Evolutionary conservation across 2,797 vertebrate genomes (phyloP).

Genomic region (Macropus fuliginosus): DNA sequence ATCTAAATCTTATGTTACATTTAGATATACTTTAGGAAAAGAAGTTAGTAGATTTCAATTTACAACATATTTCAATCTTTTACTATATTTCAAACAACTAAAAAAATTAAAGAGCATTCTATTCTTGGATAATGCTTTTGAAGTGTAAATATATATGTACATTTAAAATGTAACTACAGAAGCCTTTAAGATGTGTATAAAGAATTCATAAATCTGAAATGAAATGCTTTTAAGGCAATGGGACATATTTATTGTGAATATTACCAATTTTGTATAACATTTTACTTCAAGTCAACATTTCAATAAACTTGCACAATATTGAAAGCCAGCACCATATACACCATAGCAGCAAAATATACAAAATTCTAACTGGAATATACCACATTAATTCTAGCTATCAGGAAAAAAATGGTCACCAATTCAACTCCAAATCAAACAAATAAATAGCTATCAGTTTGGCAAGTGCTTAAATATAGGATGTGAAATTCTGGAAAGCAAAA

Average conservation of each 20-base stretch:
- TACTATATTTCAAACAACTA: neutral
- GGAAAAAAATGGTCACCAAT: neutral
- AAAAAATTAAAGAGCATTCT: neutral
- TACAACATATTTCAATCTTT: neutral
- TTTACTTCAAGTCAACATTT: neutral
- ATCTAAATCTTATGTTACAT: slow-evolving; percentile 3
- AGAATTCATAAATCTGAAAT: neutral
- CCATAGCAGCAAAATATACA: neutral
- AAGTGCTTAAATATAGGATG: neutral
- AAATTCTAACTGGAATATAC: slow-evolving; percentile 19
- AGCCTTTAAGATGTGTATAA: slow-evolving; percentile 20
- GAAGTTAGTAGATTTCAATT: slow-evolving; percentile 15
- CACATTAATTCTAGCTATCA: slow-evolving; percentile 19
- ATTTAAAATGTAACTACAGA: neutral
- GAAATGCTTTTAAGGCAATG: neutral
- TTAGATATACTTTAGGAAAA: slow-evolving; percentile 35
- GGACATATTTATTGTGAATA: neutral
- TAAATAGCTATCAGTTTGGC: neutral
- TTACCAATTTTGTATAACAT: neutral
- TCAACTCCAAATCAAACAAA: neutral
- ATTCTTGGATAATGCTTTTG: neutral
- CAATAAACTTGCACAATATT: slow-evolving; percentile 7
- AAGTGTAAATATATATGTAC: neutral
- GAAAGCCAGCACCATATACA: neutral
- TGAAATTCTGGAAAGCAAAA: slow-evolving; percentile 19